Evolutionary conservation across 2,113 vertebrate genomes (phyloP), one percentile per base, ranked within the genome.

Genomic region (Ranitomeya imitator): DNA sequence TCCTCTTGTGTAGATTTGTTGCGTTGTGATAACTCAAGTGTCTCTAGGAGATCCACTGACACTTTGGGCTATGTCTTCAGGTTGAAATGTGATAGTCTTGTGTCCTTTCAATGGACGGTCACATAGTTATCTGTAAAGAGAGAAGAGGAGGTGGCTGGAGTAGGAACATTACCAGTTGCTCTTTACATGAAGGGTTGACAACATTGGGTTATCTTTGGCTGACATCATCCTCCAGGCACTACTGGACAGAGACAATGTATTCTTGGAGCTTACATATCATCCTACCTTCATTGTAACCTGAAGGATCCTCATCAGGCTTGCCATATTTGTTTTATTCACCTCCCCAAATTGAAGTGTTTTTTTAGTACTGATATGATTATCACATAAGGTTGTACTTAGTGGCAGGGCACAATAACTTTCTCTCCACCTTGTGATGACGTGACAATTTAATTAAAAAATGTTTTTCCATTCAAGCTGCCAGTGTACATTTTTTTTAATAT

Each of bases 71-170:
- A 13, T 55, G 60, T 31, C 61, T 60, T 61, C 31, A 88, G 23
- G 67, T 31, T 82, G 79, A 61, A 88, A 88, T 88, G 61, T 73
- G 86, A 88, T 0, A 74, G 31, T 74, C 21, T 88, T 82, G 65
- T 88, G 63, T 87, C 60, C 6, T 86, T 57, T 86, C 79, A 80
- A 69, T 74, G 67, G 37, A 31, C 15, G 19, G 85, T 54, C 85
- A 79, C n/a, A 26, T 79, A 71, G 76, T 26, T 45, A 86, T 79
- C 74, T 86, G 60, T 63, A 57, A 86, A 54, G 21, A 78, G 74
- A 77, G 74, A 69, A 45, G 14, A 60, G 15, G 52, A 71, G 77
- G 78, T 45, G 61, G 45, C 51, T 37, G 15, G 61, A 59, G 55
- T 71, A 51, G 73, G 26, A 86, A 55, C 76, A 19, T 63, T 80